These are phyloP conservation scores for Colinus virginianus DNA, from an alignment of 2,113 vertebrate genomes.

Conservation along the genomic window DNA sequence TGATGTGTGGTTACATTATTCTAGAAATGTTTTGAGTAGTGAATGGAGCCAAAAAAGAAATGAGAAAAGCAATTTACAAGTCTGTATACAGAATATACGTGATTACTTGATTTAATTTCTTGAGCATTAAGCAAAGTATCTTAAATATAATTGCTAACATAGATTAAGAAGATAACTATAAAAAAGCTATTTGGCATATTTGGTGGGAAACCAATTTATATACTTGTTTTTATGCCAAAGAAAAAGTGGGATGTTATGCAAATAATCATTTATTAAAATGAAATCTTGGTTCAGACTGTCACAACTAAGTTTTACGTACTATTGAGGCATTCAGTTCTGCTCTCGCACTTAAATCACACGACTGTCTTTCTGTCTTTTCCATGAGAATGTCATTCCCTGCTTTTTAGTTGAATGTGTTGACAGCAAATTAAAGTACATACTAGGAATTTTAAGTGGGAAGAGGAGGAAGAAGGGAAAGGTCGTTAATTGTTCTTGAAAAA, in stretches of 20 bases:
- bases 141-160: neutral
- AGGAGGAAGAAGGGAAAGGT: neutral
- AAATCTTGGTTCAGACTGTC: constrained; percentile 10
- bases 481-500: neutral
- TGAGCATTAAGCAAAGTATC: neutral
- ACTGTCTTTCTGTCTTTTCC: constrained; percentile 41
- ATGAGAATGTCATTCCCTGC: neutral
- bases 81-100: constrained; percentile 9
- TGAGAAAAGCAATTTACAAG: constrained; percentile 16
- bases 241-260: neutral
- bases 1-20: constrained; percentile 11
- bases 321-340: constrained; percentile 17
- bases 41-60: constrained; percentile 24
- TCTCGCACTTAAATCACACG: constrained; percentile 8
- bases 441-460: neutral
- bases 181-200: neutral
- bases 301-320: constrained; percentile 5
- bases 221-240: neutral
- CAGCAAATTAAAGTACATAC: constrained; percentile 21
- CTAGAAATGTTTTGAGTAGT: constrained; percentile 30
- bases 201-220: constrained; percentile 19
- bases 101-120: constrained; percentile 17
- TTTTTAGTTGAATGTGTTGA: neutral
- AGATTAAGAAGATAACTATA: constrained; percentile 20
- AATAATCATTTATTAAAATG: constrained; percentile 29